A percentile compares a stretch with the other conserved stretches of the same genome.
phyloP scores from a whole-genome alignment of 2,888 invertebrate species.

The Coenonympha glycerion region DNA sequence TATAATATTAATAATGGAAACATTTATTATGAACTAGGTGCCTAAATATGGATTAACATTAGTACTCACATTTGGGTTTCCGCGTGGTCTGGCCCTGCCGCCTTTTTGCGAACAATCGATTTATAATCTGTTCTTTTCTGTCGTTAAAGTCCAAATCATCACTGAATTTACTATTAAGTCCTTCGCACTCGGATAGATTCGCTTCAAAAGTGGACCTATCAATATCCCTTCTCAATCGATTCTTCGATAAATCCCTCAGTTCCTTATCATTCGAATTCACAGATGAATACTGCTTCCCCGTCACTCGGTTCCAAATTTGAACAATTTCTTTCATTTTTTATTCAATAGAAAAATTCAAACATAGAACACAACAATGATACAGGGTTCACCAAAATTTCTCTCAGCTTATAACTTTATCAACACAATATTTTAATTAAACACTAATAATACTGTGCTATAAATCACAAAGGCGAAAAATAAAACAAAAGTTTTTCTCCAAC shows the following conservation, averaged over 20 bases:
- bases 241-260: conserved; percentile 49
- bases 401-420: background rate
- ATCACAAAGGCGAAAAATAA: background rate
- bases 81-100: conserved; percentile 49
- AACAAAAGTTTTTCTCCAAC: background rate
- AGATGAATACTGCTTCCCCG: conserved; percentile 74
- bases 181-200: conserved; percentile 60
- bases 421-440: too few species aligned
- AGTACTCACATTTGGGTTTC: conserved; percentile 65
- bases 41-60: too few species aligned
- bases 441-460: background rate
- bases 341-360: conserved; percentile 24
- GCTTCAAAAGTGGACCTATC: conserved; percentile 48
- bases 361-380: conserved; percentile 10
- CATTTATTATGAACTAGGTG: too few species aligned
- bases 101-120: conserved; percentile 55
- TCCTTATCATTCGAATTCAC: conserved; percentile 63
- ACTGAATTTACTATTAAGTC: conserved; percentile 49
- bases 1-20: too few species aligned
- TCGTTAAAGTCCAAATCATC: conserved; percentile 57
- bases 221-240: conserved; percentile 49
- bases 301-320: conserved; percentile 74
- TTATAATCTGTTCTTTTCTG: conserved; percentile 58
- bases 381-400: background rate
- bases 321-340: conserved; percentile 78